phyloP scores from a whole-genome alignment of 30 jellyfish, hydroid and myxozoan genomes.

The Sanderia malayensis region DNA sequence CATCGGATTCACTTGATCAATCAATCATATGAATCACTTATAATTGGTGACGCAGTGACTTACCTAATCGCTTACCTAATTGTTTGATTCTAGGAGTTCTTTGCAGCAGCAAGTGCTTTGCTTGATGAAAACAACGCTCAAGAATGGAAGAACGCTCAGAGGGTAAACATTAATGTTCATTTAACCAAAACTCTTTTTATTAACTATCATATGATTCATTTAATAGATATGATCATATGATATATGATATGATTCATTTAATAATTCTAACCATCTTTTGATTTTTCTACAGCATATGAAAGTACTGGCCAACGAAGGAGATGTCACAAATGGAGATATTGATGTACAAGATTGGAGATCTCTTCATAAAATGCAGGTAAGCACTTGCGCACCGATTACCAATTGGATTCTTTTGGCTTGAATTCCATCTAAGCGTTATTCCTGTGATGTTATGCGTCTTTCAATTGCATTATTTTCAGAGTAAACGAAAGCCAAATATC shows the following conservation, averaged over 20 bases:
- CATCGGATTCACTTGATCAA: too few relatives aligned
- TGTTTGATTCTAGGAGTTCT: conserved; percentile 69
- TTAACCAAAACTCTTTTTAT: too few relatives aligned
- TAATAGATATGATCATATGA: too few relatives aligned
- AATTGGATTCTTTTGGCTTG: too few relatives aligned
- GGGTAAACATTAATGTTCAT: conserved; percentile 76
- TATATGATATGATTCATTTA: too few relatives aligned
- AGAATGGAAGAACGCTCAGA: conserved; percentile 94
- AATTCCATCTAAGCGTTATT: too few relatives aligned
- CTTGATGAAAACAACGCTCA: conserved; percentile 76
- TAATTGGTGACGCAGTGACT: too few relatives aligned
- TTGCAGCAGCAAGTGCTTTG: conserved; percentile 87
- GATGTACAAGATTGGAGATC: conserved; percentile 78
- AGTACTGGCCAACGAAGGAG: conserved; percentile 68
- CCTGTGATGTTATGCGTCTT: too few relatives aligned
- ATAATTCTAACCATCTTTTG: too few relatives aligned
- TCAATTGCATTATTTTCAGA: conserved; percentile 58
- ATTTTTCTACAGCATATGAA: conserved; percentile 53
- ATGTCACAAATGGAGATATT: conserved; percentile 28
- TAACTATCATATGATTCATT: too few relatives aligned
- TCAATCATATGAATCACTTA: too few relatives aligned
- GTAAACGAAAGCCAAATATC: conserved; percentile 70
- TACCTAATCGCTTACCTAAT: too few relatives aligned
- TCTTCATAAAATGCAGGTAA: conserved; percentile 79
- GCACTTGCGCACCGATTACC: neutral